Conservation (phyloP, 1,140 invertebrate genomes). For the Megalopta genalis region DNA sequence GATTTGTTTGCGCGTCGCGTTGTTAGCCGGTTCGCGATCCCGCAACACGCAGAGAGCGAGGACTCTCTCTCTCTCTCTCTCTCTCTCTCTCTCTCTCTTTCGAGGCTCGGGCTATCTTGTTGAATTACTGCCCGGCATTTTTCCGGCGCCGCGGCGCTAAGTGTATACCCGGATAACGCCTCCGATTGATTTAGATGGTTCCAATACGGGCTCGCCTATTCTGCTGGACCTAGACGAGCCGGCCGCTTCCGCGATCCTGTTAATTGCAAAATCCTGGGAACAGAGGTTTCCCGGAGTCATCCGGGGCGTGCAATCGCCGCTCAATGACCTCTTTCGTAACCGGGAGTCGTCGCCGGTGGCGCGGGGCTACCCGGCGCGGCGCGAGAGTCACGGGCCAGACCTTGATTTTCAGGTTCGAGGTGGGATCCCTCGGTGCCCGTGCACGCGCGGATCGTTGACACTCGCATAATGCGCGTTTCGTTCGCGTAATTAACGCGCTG, state of each 20-base stretch:
- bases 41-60: not conserved
- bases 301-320: not conserved
- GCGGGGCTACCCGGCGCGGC: too few relatives aligned
- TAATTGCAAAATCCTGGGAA: not conserved
- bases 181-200: conserved; percentile 42
- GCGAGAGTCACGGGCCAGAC: conserved; percentile 13
- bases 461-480: conserved; percentile 71
- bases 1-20: conserved; percentile 35
- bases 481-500: conserved; percentile 71
- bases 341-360: conserved; percentile 28
- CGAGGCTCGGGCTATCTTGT: conserved; percentile 1
- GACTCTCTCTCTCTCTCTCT: too few relatives aligned
- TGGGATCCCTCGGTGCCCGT: conserved; percentile 29
- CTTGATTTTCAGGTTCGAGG: conserved; percentile 41
- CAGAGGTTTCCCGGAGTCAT: too few relatives aligned
- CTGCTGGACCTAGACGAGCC: not conserved
- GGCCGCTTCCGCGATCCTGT: not conserved
- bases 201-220: not conserved
- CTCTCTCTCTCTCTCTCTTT: not conserved
- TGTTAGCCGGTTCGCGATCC: conserved; percentile 18
- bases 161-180: conserved; percentile 37
- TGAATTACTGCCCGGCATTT: conserved; percentile 24
- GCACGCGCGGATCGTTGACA: conserved; percentile 66
- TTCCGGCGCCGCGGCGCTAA: conserved; percentile 15
- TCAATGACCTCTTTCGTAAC: not conserved